Evolutionary conservation across 2,888 invertebrate species (phyloP), one percentile per base, ranked within the genome.

Genomic region (Brassicogethes aeneus): DNA sequence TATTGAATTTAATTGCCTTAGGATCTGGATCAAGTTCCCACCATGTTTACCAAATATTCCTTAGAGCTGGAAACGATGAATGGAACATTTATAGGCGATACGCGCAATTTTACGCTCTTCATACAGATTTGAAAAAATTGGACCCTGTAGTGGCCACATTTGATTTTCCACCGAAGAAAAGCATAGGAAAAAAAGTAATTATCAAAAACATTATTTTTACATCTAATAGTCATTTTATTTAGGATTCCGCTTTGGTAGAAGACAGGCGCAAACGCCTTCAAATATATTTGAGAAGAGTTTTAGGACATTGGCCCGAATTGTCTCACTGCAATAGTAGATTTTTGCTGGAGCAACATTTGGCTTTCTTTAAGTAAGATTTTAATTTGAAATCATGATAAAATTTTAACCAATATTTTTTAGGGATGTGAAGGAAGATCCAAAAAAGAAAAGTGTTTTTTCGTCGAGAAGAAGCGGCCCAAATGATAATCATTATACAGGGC

Each of bases 41-140:
- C 69, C 91, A 92, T 68, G 90, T 92, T 15, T 93, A 92, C 68
- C 91, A 92, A 77, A 88, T 89, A 68, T 64, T 62, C 48, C 46
- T 92, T 29, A 78, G 89, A 53, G 82, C 91, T 38, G 80, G 85
- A 34, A 81, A 84, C 56, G 91, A 90, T 50, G 94, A 95, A 64
- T 95, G 95, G 95, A 92, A 90, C 59, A 82, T 95, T n/a, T 92
- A 92, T 64, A 79, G 93, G 52, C 78, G 96, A 58, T 96, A 95
- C 62, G 85, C 91, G 3, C 93, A 95, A 65, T 95, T 96, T 67
- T 77, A 90, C 62, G 80, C 85, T 47, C 71, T 95, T 16, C 91
- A 95, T 64, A 78, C 79, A 45, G 82, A 85, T 53, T 70, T 94
- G 32, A 88, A 85, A 62, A 91, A 90, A 61, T 79, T 85, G 60